Base-by-base conservation (phyloP, 2,797 vertebrate genomes). In the Crocidura indochinensis region DNA sequence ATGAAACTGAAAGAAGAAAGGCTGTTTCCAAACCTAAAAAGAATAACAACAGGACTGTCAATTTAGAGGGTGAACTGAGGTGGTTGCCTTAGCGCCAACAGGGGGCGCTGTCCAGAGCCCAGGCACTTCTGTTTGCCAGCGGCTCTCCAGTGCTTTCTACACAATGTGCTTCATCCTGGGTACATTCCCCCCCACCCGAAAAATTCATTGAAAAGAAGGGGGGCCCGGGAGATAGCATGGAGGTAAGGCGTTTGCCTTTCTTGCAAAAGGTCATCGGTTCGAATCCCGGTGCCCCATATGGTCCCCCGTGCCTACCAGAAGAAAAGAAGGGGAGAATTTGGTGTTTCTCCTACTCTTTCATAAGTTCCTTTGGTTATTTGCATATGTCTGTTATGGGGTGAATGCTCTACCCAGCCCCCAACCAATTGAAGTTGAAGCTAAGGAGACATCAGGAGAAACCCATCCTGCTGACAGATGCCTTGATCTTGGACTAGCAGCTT, bases 11-110 rank as follows among this genome's bases (percentile, higher is more conserved):
- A n/a, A 86, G 75, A 68, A 90, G 72, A 86, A 83, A 87, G 49
- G 26, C 72, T n/a, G 49, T 65, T 88, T 77, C 46, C 51, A 29
- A 85, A 26, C 74, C 71, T 49, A 51, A 47, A 38, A 75, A 27
- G 60, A 75, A 60, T 62, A 83, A 81, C 49, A 84, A 75, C 56
- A 73, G 71, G 78, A 29, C 71, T 75, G 64, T 60, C 68, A 26
- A 85, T 86, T 69, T 64, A 79, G 64, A 91, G 72, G 75, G 84
- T 73, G 87, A 94, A 47, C 60, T 79, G 74, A 91, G 72, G 92
- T 80, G 68, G 51, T 51, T 85, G 51, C 38, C 64, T 53, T 51
- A 20, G 68, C 14, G 72, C 78, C 94, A 73, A 93, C 46, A 95
- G 95, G 90, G 89, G 87, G 74, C 62, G 68, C 92, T 82, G 49